These are phyloP conservation scores for Musca vetustissima DNA, from an alignment of 1,140 invertebrate species.

Conservation along the genomic window DNA sequence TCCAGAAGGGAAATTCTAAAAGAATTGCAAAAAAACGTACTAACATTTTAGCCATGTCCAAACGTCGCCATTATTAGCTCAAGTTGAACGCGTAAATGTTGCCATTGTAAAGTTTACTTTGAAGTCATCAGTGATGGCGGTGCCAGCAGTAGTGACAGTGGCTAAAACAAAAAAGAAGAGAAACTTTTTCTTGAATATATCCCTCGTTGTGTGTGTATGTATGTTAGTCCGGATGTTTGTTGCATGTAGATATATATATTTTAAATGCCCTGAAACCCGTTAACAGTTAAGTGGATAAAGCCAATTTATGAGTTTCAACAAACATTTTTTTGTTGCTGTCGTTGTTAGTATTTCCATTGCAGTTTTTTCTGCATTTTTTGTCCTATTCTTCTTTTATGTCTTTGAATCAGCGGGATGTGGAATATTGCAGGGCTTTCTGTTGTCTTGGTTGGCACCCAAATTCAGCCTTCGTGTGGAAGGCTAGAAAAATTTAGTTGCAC, in stretches of 20 bases:
- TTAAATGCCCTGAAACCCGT: conserved; percentile 38
- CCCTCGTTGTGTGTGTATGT: background rate
- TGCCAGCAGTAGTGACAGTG: background rate
- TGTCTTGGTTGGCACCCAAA: background rate
- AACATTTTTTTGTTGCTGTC: conserved; percentile 44
- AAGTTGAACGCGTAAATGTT: conserved; percentile 30
- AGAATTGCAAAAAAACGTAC: background rate
- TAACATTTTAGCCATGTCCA: conserved; percentile 22
- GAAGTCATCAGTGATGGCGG: background rate
- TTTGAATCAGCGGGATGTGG: background rate
- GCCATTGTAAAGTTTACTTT: conserved; percentile 12
- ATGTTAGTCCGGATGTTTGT: background rate
- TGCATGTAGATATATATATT: background rate
- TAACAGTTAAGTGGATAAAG: conserved; percentile 56
- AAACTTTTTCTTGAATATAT: conserved; percentile 4
- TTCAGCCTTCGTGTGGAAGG: background rate
- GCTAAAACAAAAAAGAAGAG: conserved; percentile 3
- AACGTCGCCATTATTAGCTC: conserved; percentile 48
- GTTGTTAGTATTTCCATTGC: conserved; percentile 27
- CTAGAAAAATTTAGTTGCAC: background rate
- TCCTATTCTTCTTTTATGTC: background rate
- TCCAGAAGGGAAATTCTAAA: too few relatives aligned
- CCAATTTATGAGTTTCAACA: conserved; percentile 54
- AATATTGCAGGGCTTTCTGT: background rate
- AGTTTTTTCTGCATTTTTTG: conserved; percentile 8